phyloP scores from a whole-genome alignment of 2,888 invertebrate genomes.

The Drosophila silvestris region DNA sequence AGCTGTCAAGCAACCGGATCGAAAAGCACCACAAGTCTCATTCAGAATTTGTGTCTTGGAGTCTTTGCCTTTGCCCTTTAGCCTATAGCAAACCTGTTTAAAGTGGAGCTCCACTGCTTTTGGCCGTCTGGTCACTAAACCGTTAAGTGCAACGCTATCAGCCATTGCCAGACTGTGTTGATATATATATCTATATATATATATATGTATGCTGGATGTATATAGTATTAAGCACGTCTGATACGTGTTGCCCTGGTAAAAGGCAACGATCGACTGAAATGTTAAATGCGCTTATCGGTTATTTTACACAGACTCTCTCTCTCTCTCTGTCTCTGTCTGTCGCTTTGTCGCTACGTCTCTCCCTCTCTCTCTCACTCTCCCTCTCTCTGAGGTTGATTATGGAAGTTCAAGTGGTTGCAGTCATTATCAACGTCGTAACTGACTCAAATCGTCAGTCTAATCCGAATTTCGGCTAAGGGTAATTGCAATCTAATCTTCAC shows the following conservation, averaged over 20 bases:
- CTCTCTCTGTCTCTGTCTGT: not conserved
- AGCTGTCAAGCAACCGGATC: slow-evolving; percentile 88
- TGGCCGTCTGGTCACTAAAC: slow-evolving; percentile 23
- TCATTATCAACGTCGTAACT: slow-evolving; percentile 31
- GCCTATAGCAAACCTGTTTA: slow-evolving; percentile 71
- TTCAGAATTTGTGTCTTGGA: slow-evolving; percentile 85
- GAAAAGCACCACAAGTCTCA: slow-evolving; percentile 87
- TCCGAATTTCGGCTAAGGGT: slow-evolving; percentile 10
- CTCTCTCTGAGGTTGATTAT: slow-evolving; percentile 6
- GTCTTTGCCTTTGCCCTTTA: slow-evolving; percentile 49
- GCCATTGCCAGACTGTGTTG: slow-evolving; percentile 44
- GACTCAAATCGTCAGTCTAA: slow-evolving; percentile 24
- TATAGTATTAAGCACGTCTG: slow-evolving; percentile 1
- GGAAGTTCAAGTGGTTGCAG: slow-evolving; percentile 42
- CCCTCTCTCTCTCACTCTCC: not conserved
- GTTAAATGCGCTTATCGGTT: slow-evolving; percentile 30
- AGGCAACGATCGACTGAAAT: slow-evolving; percentile 23
- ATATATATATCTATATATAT: not conserved
- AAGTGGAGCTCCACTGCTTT: slow-evolving; percentile 69
- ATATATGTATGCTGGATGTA: not conserved
- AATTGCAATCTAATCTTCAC: slow-evolving; percentile 42
- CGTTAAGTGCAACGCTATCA: slow-evolving; percentile 47
- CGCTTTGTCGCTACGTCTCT: not conserved
- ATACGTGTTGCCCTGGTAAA: not conserved
- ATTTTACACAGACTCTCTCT: not conserved